Evolutionary conservation across 2,888 invertebrate genomes (phyloP).

Genomic region (Drosophila cyrtoloma): DNA sequence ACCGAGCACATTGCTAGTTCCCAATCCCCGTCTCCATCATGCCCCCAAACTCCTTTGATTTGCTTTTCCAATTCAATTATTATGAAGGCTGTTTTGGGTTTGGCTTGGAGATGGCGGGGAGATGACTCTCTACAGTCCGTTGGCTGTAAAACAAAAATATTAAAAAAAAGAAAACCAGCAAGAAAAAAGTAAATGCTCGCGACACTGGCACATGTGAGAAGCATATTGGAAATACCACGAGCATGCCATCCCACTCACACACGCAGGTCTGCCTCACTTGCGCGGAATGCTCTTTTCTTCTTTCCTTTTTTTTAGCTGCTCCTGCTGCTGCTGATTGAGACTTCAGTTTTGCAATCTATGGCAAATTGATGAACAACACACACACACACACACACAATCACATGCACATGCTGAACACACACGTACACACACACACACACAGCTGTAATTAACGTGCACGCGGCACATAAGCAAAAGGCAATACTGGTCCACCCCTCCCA

Average conservation of each 20-base stretch:
- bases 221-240: conserved; percentile 52
- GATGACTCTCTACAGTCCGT: conserved; percentile 35
- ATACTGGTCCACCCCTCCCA: neutral
- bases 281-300: conserved; percentile 4
- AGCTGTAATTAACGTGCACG: conserved; percentile 79
- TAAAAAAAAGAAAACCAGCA: neutral
- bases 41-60: conserved; percentile 30
- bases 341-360: conserved; percentile 77
- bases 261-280: conserved; percentile 17
- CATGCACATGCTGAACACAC: conserved; percentile 19
- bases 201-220: conserved; percentile 65
- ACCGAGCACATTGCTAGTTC: conserved; percentile 30
- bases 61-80: conserved; percentile 77
- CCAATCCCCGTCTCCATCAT: neutral
- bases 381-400: conserved; percentile 24
- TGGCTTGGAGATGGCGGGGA: neutral
- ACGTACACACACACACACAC: conserved; percentile 13
- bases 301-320: neutral
- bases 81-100: conserved; percentile 56
- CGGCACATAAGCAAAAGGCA: conserved; percentile 68
- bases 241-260: conserved; percentile 30
- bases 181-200: conserved; percentile 62
- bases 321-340: conserved; percentile 69
- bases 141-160: conserved; percentile 21
- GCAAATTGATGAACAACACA: conserved; percentile 77